These are phyloP conservation scores for Drosophila anomalipes DNA, from an alignment of 2,888 invertebrate genomes.

Conservation along the genomic window DNA sequence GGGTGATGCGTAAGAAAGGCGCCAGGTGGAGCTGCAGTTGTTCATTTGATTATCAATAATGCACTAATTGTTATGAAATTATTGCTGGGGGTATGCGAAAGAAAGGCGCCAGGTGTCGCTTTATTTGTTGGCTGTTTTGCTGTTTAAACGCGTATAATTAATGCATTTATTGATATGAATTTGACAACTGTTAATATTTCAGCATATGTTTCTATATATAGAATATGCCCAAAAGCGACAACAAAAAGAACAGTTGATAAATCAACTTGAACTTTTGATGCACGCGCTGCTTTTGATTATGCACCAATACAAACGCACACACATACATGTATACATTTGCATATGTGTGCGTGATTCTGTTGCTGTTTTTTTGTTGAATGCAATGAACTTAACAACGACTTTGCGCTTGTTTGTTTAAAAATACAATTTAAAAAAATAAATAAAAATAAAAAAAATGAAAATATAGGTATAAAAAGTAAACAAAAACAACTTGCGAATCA, in stretches of 20 bases:
- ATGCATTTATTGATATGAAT: slow-evolving; percentile 31
- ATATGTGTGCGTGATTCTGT: slow-evolving; percentile 28
- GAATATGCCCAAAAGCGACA: slow-evolving; percentile 8
- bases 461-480: slow-evolving; percentile 11
- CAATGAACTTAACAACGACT: slow-evolving; percentile 77
- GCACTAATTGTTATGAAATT: slow-evolving; percentile 26
- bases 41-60: slow-evolving; percentile 35
- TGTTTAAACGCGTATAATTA: slow-evolving; percentile 24
- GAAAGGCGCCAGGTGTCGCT: slow-evolving; percentile 45
- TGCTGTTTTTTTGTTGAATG: slow-evolving; percentile 62
- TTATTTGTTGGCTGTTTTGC: not conserved
- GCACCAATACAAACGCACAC: slow-evolving; percentile 5
- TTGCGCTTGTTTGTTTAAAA: slow-evolving; percentile 76
- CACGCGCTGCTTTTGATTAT: slow-evolving; percentile 46
- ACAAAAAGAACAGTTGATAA: slow-evolving; percentile 54
- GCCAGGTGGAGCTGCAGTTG: slow-evolving; percentile 40
- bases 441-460: slow-evolving; percentile 17
- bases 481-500: slow-evolving; percentile 34
- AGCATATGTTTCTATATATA: slow-evolving; percentile 15
- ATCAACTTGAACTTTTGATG: slow-evolving; percentile 68
- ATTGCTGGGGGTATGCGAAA: slow-evolving; percentile 2
- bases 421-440: slow-evolving; percentile 47
- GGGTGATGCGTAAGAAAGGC: slow-evolving; percentile 27
- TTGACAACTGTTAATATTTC: slow-evolving; percentile 20
- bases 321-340: slow-evolving; percentile 7